These are phyloP conservation scores for Baronia brevicornis DNA, from an alignment of 2,888 invertebrate species.

Conservation along the genomic window DNA sequence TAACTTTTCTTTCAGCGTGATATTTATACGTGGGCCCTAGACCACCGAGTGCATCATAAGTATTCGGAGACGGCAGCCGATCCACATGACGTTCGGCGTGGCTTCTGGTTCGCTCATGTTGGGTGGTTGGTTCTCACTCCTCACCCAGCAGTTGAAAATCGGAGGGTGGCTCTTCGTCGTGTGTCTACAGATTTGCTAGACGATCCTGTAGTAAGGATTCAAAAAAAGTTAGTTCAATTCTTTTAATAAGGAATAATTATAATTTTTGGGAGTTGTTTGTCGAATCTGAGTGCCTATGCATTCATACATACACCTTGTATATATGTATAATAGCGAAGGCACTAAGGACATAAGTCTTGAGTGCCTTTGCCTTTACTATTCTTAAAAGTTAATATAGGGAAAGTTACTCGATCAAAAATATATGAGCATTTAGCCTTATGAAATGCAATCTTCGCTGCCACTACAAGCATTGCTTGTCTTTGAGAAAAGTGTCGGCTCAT, in stretches of 20 bases:
- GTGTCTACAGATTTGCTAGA: constrained; percentile 83
- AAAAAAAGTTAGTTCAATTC: constrained; percentile 73
- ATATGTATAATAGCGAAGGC: too few relatives aligned
- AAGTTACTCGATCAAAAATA: too few relatives aligned
- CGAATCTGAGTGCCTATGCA: too few relatives aligned
- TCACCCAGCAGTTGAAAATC: constrained; percentile 84
- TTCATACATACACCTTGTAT: too few relatives aligned
- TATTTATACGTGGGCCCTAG: constrained; percentile 90
- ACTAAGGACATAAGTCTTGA: too few relatives aligned
- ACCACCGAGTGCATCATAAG: constrained; percentile 92
- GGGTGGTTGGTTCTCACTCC: constrained; percentile 93
- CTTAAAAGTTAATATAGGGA: too few relatives aligned
- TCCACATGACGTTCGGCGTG: constrained; percentile 88
- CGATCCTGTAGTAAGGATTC: constrained; percentile 85
- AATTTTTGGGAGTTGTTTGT: background rate
- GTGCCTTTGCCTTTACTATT: too few relatives aligned
- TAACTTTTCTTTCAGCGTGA: constrained; percentile 76
- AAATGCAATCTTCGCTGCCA: too few relatives aligned
- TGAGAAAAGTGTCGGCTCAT: too few relatives aligned
- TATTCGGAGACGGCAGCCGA: constrained; percentile 91
- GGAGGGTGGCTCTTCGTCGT: constrained; percentile 68
- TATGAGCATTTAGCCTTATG: too few relatives aligned
- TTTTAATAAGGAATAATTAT: background rate
- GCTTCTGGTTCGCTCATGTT: constrained; percentile 94
- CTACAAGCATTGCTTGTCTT: too few relatives aligned